Percentiles rank a stretch among this genome's conserved stretches.
Conservation (phyloP, 2,888 invertebrate genomes). For the Harpalus rubripes region DNA sequence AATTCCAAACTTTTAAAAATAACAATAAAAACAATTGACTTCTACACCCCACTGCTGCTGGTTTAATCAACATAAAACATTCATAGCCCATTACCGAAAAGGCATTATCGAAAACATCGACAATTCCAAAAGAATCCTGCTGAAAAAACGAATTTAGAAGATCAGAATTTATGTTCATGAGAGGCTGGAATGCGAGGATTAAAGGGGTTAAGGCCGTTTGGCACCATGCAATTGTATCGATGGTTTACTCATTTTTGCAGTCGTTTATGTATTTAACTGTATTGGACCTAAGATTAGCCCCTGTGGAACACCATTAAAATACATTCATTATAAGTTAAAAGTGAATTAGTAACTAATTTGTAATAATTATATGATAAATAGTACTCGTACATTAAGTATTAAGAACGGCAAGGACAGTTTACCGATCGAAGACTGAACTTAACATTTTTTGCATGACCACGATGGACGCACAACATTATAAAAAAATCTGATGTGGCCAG, state of each 20-base stretch:
- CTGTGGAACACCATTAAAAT: neutral
- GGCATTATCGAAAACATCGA: constrained; percentile 55
- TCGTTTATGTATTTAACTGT: neutral
- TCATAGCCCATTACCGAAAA: constrained; percentile 48
- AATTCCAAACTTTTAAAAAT: constrained; percentile 40
- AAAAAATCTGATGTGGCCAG: too few relatives aligned
- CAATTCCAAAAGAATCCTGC: constrained; percentile 39
- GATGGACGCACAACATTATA: too few relatives aligned
- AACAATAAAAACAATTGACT: constrained; percentile 44
- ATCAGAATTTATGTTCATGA: constrained; percentile 55
- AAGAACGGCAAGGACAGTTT: too few relatives aligned
- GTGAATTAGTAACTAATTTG: too few relatives aligned
- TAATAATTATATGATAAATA: too few relatives aligned
- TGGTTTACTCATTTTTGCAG: neutral
- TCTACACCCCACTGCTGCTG: constrained; percentile 32
- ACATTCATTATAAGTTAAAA: neutral
- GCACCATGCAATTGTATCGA: neutral
- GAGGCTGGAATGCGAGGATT: constrained; percentile 24
- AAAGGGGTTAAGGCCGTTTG: constrained; percentile 19
- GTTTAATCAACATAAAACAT: constrained; percentile 55
- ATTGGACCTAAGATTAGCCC: neutral
- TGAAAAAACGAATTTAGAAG: constrained; percentile 52
- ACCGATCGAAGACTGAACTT: too few relatives aligned
- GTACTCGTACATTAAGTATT: too few relatives aligned
- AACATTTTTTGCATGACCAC: too few relatives aligned